phyloP scores from a whole-genome alignment of 2,797 vertebrate species.

The Euphonia xanthogaster region DNA sequence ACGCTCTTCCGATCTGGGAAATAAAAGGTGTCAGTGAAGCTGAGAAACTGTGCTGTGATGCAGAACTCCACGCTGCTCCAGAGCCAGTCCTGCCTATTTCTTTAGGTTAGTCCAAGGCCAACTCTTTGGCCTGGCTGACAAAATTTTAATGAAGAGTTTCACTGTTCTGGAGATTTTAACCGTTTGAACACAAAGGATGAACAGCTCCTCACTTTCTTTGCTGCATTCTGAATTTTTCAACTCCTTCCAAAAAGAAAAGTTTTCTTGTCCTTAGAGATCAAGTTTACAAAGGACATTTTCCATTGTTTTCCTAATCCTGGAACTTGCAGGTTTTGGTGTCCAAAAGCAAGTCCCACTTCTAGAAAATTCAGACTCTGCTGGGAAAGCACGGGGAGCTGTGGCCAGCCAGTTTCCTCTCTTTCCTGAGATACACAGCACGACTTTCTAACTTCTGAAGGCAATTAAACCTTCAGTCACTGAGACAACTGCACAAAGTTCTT shows the following conservation, averaged over 20 bases:
- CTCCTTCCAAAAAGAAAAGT: background rate
- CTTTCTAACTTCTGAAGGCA: background rate
- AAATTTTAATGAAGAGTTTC: background rate
- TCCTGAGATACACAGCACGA: background rate
- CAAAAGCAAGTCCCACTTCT: background rate
- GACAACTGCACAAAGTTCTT: background rate
- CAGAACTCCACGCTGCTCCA: background rate
- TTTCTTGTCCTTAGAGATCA: background rate
- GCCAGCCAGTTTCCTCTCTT: background rate
- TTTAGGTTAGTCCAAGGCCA: background rate
- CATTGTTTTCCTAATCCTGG: background rate
- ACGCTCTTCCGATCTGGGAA: too few relatives aligned
- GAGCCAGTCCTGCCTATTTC: background rate
- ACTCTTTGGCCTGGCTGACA: background rate
- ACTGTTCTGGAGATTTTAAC: background rate
- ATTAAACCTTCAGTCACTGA: background rate
- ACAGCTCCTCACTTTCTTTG: background rate
- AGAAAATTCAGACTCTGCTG: background rate
- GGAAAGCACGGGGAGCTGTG: background rate
- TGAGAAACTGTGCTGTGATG: background rate
- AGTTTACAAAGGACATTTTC: background rate
- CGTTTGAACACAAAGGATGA: background rate
- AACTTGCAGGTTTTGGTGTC: background rate
- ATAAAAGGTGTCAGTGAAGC: background rate
- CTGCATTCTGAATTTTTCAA: background rate